Evolutionary conservation across 2,113 vertebrate genomes (phyloP), one percentile per base, ranked within the genome.

Genomic region (Gopherus evgoodei): DNA sequence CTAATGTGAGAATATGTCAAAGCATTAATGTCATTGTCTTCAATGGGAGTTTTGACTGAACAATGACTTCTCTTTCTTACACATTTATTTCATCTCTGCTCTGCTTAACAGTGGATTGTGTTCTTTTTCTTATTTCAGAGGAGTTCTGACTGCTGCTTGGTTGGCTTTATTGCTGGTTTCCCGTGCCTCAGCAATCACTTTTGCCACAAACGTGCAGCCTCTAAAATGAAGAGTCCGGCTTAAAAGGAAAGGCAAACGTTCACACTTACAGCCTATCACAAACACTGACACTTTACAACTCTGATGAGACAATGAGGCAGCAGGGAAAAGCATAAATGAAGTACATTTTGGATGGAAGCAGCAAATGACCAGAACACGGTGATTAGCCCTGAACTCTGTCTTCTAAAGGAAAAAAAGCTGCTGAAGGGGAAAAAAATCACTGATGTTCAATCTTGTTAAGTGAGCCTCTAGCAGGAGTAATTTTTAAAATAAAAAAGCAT

Each of bases 381-480:
- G 81, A 87, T 89, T 95, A 93, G 82, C 56, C 79, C 16, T 76
- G 88, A 94, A 90, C 69, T 65, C 59, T 84, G 65, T 91, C 93
- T 96, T 94, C 93, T 83, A 94, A 96, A 96, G 75, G 2, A 0
- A 38, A 94, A 92, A 91, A 90, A 91, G 91, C 91, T 4, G 35
- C 89, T 93, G 95, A 96, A 96, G 92, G 90, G 95, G 94, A 95
- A 97, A 38, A 38, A 38, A 96, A 96, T 88, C 88, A 83, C 0
- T 0, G 84, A 86, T 87, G 87, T 95, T 86, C 59, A 80, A 86
- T 93, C 42, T 59, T 0, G 19, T 95, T 96, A 95, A 97, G 95
- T 93, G 90, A 97, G 86, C 90, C 96, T 94, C 88, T 94, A 89
- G 91, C 87, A 97, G 96, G 97, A 96, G 81, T 94, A 96, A 91